Base-by-base conservation (phyloP, 2,113 vertebrate species). In the Meleagris gallopavo region DNA sequence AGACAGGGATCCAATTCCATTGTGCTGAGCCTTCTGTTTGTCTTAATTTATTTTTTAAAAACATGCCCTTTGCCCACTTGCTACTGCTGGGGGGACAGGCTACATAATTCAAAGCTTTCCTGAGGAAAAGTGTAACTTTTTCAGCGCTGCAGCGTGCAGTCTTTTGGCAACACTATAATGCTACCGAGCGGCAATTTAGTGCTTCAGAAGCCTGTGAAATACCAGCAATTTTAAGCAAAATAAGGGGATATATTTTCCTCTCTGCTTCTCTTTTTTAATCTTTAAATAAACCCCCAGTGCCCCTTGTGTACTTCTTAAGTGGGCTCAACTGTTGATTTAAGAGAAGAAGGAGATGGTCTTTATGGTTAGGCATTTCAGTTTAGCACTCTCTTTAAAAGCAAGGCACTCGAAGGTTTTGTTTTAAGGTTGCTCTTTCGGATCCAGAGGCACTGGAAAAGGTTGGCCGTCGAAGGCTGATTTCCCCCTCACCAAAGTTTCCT, bases 281-380 rank as follows among this genome's bases (percentile, higher is more conserved):
- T 92, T 93, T 90, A 69, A 75, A 79, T 74, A 89, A 96, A 95
- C 78, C 92, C 93, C 25, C 94, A 75, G 12, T 90, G 72, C 69
- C 73, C 32, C 73, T 95, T 88, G 86, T 62, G 43, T 95, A 48
- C 80, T 69, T 95, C 85, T 94, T 95, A 96, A 95, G 85, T 90
- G 83, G 88, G 76, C 14, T 46, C 52, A 91, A 86, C 40, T 86
- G 76, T 88, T 90, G 65, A 54, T 94, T 93, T 91, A 86, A 86
- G 92, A 91, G 94, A 82, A 95, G 88, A 83, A 90, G 0, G 1
- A 94, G 76, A 70, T 94, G 57, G n/a, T 93, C 91, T 91, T 95
- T 95, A 95, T 84, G 90, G 94, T 90, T 91, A 91, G 81, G 66
- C 11, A 13, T 90, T 94, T 90, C 61, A 84, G 79, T 84, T 83